phyloP scores from a whole-genome alignment of 2,797 vertebrate genomes.

The Xenops minutus region DNA sequence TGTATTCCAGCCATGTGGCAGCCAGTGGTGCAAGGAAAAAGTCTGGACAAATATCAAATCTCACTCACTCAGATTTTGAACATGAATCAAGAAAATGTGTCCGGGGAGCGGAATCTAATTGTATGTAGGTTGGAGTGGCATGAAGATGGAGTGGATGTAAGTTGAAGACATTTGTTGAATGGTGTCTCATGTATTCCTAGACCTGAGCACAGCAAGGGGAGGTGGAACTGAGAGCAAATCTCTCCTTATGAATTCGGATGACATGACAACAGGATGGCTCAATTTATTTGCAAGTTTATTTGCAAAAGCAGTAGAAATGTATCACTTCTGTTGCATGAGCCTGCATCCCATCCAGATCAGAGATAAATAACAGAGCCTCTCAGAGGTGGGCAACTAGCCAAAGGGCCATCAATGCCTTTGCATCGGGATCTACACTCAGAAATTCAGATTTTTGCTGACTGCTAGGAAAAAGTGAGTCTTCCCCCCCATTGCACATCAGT shows the following conservation, averaged over 20 bases:
- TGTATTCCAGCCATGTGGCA: neutral
- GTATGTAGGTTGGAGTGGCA: neutral
- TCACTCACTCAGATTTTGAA: neutral
- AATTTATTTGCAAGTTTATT: neutral
- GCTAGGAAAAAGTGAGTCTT: neutral
- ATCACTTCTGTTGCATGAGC: neutral
- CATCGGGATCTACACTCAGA: neutral
- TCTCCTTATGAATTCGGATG: neutral
- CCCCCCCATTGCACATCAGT: rapidly evolving
- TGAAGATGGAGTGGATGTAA: neutral
- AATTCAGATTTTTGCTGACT: neutral
- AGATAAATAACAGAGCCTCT: neutral
- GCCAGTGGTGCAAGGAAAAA: neutral
- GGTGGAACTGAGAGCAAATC: neutral
- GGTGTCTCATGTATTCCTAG: neutral
- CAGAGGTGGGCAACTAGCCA: neutral
- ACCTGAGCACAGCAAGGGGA: neutral
- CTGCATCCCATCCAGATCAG: neutral
- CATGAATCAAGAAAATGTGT: neutral
- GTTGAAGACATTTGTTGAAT: neutral
- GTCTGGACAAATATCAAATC: neutral
- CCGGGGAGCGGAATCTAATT: neutral
- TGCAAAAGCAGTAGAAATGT: neutral
- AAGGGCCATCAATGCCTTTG: neutral
- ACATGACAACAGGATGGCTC: neutral